Conservation (phyloP, 2,113 vertebrate species). For the Strix uralensis region DNA sequence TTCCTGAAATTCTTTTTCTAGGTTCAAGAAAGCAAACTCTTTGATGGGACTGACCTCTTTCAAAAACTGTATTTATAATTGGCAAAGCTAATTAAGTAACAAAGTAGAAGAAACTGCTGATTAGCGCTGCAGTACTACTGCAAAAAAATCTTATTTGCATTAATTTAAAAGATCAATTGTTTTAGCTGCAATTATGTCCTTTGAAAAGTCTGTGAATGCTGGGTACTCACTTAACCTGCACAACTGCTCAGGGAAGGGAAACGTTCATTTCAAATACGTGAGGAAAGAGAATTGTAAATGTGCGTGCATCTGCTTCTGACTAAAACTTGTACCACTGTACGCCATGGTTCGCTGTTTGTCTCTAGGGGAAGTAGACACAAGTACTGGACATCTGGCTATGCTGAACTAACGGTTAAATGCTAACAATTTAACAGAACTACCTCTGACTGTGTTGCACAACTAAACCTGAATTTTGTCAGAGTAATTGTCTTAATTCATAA, state of each 20-base stretch:
- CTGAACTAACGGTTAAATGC: not conserved
- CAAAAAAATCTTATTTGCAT: not conserved
- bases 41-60: constrained; percentile 34
- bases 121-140: not conserved
- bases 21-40: not conserved
- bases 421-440: not conserved
- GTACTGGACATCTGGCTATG: not conserved
- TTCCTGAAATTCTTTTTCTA: not conserved
- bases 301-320: not conserved
- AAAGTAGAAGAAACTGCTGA: constrained; percentile 41
- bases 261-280: not conserved
- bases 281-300: not conserved
- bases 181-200: not conserved
- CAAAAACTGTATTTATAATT: constrained; percentile 36
- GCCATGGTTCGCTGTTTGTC: not conserved
- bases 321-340: not conserved
- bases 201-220: not conserved
- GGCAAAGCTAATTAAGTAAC: constrained; percentile 37
- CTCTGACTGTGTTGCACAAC: not conserved
- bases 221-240: not conserved
- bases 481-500: not conserved
- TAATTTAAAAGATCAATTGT: not conserved
- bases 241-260: not conserved
- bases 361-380: not conserved
- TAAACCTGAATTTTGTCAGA: not conserved